Conservation (phyloP, 2,113 vertebrate species). For the Synchiropus splendidus region DNA sequence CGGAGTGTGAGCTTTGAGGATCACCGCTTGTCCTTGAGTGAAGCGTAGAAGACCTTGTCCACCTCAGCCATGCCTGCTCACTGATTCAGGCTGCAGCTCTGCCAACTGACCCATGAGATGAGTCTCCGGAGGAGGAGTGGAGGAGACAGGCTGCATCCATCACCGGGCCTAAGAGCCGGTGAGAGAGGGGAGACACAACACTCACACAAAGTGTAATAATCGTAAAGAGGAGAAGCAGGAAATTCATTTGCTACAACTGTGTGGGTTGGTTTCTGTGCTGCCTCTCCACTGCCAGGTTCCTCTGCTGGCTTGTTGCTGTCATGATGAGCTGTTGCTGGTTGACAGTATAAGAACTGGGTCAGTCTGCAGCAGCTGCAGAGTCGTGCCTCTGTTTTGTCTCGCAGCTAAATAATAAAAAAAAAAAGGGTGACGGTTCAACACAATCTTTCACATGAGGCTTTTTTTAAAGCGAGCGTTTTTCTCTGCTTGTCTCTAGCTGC, state of each 20-base stretch:
- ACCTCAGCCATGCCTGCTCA: slow-evolving; percentile 31
- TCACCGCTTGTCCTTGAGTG: slow-evolving; percentile 38
- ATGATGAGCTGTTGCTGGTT: slow-evolving; percentile 36
- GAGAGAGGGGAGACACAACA: slow-evolving; percentile 14
- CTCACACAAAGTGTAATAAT: background rate
- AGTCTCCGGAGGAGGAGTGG: slow-evolving; percentile 17
- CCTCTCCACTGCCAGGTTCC: slow-evolving; percentile 8
- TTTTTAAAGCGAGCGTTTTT: slow-evolving; percentile 32
- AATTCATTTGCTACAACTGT: background rate
- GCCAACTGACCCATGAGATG: slow-evolving; percentile 43
- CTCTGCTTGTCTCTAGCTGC: slow-evolving; percentile 16
- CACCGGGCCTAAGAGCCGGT: slow-evolving; percentile 19
- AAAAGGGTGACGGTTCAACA: slow-evolving; percentile 25
- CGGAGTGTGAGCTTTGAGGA: slow-evolving; percentile 18
- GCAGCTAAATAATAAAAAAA: slow-evolving; percentile 10
- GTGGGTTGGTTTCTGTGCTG: background rate
- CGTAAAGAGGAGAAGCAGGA: too few relatives aligned
- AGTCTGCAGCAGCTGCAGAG: slow-evolving; percentile 34
- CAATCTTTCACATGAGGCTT: slow-evolving; percentile 26
- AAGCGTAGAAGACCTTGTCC: slow-evolving; percentile 31
- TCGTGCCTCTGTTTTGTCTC: slow-evolving; percentile 34
- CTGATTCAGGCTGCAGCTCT: slow-evolving; percentile 42
- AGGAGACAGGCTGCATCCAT: slow-evolving; percentile 45
- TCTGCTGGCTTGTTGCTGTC: slow-evolving; percentile 36
- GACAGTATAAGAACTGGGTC: slow-evolving; percentile 49